Base-by-base conservation (phyloP, 2,797 vertebrate species). In the Clamator glandarius region DNA sequence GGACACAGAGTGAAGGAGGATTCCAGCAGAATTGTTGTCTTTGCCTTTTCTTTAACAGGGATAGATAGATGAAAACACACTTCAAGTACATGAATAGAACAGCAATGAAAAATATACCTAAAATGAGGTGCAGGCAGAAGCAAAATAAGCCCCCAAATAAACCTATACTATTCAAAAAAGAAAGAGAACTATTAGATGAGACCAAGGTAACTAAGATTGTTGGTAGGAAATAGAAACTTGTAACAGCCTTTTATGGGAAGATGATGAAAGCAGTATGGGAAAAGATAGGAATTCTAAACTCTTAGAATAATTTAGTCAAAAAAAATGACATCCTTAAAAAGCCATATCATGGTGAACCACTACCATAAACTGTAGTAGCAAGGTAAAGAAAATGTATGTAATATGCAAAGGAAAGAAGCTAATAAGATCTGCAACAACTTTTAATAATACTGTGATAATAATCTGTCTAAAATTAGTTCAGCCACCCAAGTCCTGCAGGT, bases 261-360 rank as follows among this genome's bases (percentile, higher is more conserved):
- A 52, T 15, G 11, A 72, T 23, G 11, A 57, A 52, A 35, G 24
- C 7, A 41, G 12, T 44, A 51, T 28, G 6, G 25, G 31, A 78
- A 23, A 21, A 39, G 2, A 33, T 51, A 9, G 12, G 8, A 66
- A 64, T 52, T 68, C 46, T 17, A 58, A 67, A 50, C 46, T 9
- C 28, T 59, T 41, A 18, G 2, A 73, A 21, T 46, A 63, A 51
- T 41, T 68, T 18, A 63, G 21, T 57, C 23, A 68, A 74, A 62
- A n/a, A 5, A 64, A 35, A 73, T 21, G 20, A 51, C 15, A 57
- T 39, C n/a, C 8, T 44, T 39, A 68, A 18, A 83, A 61, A 59
- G 6, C 3, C 11, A 44, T 48, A 39, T n/a, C 9, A 21, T 62
- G 12, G 36, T 42, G 1, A 0, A 73, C 9, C 15, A 16, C 11